Base-by-base conservation (phyloP, 2,888 invertebrate genomes). In the Conistra vaccinii region DNA sequence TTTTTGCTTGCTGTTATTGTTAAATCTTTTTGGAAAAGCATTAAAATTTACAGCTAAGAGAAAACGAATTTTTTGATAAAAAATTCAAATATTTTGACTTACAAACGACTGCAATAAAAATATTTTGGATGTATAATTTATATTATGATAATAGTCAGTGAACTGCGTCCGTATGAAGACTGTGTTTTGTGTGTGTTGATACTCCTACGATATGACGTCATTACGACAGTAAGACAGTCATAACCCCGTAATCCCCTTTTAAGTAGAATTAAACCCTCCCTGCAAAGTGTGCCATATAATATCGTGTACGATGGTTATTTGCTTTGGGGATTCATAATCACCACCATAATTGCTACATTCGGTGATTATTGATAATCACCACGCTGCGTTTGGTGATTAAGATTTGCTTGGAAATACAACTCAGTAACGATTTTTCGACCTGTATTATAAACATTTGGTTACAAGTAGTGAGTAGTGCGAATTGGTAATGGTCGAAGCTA, bases 141-240 rank as follows among this genome's bases (percentile, higher is more conserved):
- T 14, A 42, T 57, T 35, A 17, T 39, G 61, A 17, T 62, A 62
- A 48, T 35, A 65, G 73, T 83, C 87, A 87, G 91, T 93, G 90
- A 94, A 88, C 90, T 83, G 79, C 78, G 76, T 84, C 88, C 91
- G 91, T 88, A 79, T 76, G 65, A 90, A 93, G 92, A 93, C 93
- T 94, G 94, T 94, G 93, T 94, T 95, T 92, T 94, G 93, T 93
- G 93, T 93, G 93, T 93, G n/a, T 88, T 91, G 91, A 93, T 93
- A 94, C 91, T 89, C 84, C 86, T 87, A 88, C 23, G n/a, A 45
- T 55, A 48, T 81, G 69, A 81, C 78, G 70, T 72, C 81, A 76
- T 32, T 45, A 14, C 1, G 20, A 69, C 7, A 42, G 35, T 63
- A 53, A 61, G 53, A n/a, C n/a, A 35, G 76, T 84, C 60, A 76